Evolutionary conservation across 2,888 invertebrate species (phyloP).

Genomic region (Drosophila mimetica): DNA sequence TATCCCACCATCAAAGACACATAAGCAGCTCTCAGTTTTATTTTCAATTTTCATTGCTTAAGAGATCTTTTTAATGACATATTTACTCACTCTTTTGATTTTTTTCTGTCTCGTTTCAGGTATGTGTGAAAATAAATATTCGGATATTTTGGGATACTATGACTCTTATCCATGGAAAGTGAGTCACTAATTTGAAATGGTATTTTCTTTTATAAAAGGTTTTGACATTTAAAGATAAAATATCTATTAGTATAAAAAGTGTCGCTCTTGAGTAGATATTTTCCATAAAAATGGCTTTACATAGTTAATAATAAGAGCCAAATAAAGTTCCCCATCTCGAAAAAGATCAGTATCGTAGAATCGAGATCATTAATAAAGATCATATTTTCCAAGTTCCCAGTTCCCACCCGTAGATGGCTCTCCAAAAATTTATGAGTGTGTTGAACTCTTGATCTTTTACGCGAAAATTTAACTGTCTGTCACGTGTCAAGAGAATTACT

Average conservation of each 20-base stretch:
- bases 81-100: slow-evolving; percentile 35
- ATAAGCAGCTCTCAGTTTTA: slow-evolving; percentile 51
- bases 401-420: slow-evolving; percentile 35
- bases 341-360: slow-evolving; percentile 12
- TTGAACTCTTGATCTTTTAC: slow-evolving; percentile 31
- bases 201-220: background rate
- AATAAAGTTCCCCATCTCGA: slow-evolving; percentile 7
- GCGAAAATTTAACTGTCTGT: slow-evolving; percentile 23
- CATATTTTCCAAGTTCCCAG: slow-evolving; percentile 5
- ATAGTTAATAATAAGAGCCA: background rate
- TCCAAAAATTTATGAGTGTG: slow-evolving; percentile 18
- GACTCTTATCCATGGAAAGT: background rate
- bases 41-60: slow-evolving; percentile 15
- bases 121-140: slow-evolving; percentile 22
- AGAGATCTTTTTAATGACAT: slow-evolving; percentile 55
- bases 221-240: no score
- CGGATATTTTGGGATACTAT: slow-evolving; percentile 5
- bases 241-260: no score
- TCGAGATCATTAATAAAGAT: slow-evolving; percentile 24
- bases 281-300: background rate
- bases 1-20: slow-evolving; percentile 44
- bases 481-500: no score
- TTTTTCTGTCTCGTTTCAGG: slow-evolving; percentile 34
- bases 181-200: slow-evolving; percentile 9
- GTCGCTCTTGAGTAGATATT: background rate